A percentile compares a stretch with the other conserved stretches of the same genome.
Conservation (phyloP, 1,140 invertebrate species). For the Pseudomyrmex flavicornis region DNA sequence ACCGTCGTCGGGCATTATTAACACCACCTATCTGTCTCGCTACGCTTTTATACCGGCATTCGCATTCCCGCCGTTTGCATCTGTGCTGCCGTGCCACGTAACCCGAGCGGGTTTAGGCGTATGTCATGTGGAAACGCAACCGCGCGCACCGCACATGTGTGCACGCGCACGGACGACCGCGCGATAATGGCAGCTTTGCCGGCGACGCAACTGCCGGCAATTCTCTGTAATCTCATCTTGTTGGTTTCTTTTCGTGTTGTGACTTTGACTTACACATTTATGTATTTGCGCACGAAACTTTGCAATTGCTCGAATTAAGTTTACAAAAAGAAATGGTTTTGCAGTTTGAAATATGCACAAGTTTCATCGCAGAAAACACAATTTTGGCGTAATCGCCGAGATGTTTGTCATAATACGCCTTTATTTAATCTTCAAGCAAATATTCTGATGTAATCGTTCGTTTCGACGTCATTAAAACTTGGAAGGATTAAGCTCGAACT, state of each 20-base stretch:
- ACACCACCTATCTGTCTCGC: conserved; percentile 48
- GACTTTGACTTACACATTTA: not conserved
- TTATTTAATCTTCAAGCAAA: not conserved
- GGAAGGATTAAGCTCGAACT: not conserved
- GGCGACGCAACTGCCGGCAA: conserved; percentile 28
- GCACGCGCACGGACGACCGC: conserved; percentile 35
- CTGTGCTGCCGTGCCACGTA: not conserved
- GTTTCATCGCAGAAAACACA: no score
- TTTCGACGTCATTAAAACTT: not conserved
- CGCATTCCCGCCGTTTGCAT: conserved; percentile 4
- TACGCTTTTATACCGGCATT: conserved; percentile 43
- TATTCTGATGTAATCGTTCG: not conserved
- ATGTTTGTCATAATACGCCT: not conserved
- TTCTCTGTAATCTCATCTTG: conserved; percentile 21
- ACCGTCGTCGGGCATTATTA: conserved; percentile 54
- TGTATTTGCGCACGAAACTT: conserved; percentile 1
- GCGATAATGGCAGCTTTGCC: conserved; percentile 36
- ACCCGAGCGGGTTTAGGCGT: conserved; percentile 36
- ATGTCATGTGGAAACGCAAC: conserved; percentile 53
- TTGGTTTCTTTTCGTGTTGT: conserved; percentile 27
- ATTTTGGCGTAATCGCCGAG: no score
- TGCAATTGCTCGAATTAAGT: not conserved
- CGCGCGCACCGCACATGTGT: conserved; percentile 39
- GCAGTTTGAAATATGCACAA: no score
- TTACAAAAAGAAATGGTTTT: no score